phyloP scores from a whole-genome alignment of 2,113 vertebrate genomes.

The Cephalopholis sonnerati region DNA sequence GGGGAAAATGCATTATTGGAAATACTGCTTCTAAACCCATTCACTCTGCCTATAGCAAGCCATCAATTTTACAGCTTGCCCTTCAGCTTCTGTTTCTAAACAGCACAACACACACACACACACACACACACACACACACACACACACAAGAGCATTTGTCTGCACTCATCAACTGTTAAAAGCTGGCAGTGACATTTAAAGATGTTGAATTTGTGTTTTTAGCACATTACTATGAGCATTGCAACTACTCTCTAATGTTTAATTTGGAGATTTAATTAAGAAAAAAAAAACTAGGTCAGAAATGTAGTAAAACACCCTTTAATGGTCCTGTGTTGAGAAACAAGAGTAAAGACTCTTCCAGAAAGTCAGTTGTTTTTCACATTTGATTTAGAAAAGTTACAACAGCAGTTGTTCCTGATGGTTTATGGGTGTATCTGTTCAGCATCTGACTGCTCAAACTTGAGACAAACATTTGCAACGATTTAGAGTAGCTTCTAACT shows the following conservation, averaged over 20 bases:
- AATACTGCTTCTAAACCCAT: slow-evolving; percentile 39
- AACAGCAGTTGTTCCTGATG: neutral
- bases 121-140: neutral
- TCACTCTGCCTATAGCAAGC: slow-evolving; percentile 36
- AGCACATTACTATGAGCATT: neutral
- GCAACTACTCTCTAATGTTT: neutral
- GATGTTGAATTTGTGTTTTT: slow-evolving; percentile 8
- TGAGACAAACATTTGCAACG: neutral
- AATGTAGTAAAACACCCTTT: neutral
- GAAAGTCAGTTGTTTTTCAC: too few species aligned
- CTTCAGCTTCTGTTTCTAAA: slow-evolving; percentile 38
- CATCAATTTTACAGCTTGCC: slow-evolving; percentile 50
- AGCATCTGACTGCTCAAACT: neutral
- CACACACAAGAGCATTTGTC: neutral
- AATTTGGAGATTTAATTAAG: neutral
- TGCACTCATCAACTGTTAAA: slow-evolving; percentile 8
- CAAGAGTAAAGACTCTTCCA: too few species aligned
- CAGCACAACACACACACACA: neutral
- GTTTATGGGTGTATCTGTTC: neutral
- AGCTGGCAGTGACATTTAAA: neutral
- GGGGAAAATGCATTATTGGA: slow-evolving; percentile 60
- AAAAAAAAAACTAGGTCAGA: neutral
- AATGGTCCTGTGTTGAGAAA: neutral
- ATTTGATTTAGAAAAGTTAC: neutral
- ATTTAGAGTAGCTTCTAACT: neutral